Base-by-base conservation (phyloP, 2,113 vertebrate species). In the Zosterops pallidus region DNA sequence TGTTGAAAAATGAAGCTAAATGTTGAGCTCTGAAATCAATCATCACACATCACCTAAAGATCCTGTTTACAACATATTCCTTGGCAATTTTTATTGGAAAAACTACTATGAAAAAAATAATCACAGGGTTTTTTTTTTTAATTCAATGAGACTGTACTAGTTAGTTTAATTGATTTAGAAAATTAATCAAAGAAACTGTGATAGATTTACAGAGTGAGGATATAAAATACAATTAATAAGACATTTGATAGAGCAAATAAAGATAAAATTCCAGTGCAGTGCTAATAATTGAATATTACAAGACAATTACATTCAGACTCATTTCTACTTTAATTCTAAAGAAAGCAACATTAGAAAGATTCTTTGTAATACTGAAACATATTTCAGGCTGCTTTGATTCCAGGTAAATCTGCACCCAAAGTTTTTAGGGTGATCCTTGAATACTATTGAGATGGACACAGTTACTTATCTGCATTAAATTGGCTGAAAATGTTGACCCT, bases 191-290 rank as follows among this genome's bases (percentile, higher is more conserved):
- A 95, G 82, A 33, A 68, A 89, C 70, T 60, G 60, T n/a, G 70
- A 83, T 93, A 88, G 79, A 95, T 86, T 86, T 96, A 89, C 60
- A 75, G 55, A 87, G 52, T 29, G 12, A 1, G 56, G 50, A 92
- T 75, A 81, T 80, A 68, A 96, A 97, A 96, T 67, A 64, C 72
- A 92, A 92, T 95, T 95, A 95, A 90, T 77, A 77, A 23, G 71
- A 90, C 49, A 94, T 80, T 95, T 92, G 92, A 95, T 90, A 95
- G 81, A 88, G 68, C 96, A 95, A 97, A 95, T 91, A 94, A 91
- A 94, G 93, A 95, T 94, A 78, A 91, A 93, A 93, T 91, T 95
- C 33, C 72, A 88, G 55, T 41, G 39, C 88, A 80, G 82, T 13
- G 39, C 78, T 93, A 90, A 90, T 93, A 95, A 96, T 68, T 79